phyloP scores from a whole-genome alignment of 2,888 invertebrate genomes.

The Drosophila anomalipes region DNA sequence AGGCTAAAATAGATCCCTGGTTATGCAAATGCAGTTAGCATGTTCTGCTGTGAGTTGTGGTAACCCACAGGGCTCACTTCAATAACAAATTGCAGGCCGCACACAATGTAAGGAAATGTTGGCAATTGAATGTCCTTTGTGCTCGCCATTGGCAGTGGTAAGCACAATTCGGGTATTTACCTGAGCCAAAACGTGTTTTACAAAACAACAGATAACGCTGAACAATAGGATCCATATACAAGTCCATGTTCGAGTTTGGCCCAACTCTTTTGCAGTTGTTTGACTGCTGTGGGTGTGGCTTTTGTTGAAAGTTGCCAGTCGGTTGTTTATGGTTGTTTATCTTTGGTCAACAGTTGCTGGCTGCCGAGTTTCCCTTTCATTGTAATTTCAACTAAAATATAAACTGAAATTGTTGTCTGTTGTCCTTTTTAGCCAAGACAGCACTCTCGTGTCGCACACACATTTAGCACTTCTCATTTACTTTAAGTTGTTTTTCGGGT shows the following conservation, averaged over 20 bases:
- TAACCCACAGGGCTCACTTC: constrained; percentile 42
- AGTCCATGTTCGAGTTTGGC: not conserved
- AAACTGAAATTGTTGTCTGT: constrained; percentile 26
- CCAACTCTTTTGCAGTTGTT: constrained; percentile 52
- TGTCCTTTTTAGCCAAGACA: constrained; percentile 32
- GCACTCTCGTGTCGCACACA: constrained; percentile 35
- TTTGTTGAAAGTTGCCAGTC: constrained; percentile 52
- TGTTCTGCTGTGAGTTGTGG: constrained; percentile 27
- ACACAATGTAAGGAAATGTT: constrained; percentile 25
- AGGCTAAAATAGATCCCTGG: constrained; percentile 4
- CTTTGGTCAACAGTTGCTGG: constrained; percentile 53
- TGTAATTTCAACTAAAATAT: constrained; percentile 44
- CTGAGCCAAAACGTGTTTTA: constrained; percentile 37
- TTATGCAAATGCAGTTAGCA: constrained; percentile 48
- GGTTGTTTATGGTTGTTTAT: constrained; percentile 43
- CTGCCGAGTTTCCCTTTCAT: constrained; percentile 31
- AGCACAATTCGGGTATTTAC: constrained; percentile 43
- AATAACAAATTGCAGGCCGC: constrained; percentile 66
- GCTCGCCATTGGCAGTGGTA: constrained; percentile 12
- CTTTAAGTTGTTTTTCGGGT: constrained; percentile 3
- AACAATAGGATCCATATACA: constrained; percentile 21
- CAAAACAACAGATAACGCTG: constrained; percentile 31
- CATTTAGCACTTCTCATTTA: constrained; percentile 40
- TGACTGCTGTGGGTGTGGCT: constrained; percentile 50
- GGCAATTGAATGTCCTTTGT: constrained; percentile 41